Percentiles rank a stretch among this genome's conserved stretches.
Conservation (phyloP, 2,888 invertebrate species). For the Chloroclystis v-ata region DNA sequence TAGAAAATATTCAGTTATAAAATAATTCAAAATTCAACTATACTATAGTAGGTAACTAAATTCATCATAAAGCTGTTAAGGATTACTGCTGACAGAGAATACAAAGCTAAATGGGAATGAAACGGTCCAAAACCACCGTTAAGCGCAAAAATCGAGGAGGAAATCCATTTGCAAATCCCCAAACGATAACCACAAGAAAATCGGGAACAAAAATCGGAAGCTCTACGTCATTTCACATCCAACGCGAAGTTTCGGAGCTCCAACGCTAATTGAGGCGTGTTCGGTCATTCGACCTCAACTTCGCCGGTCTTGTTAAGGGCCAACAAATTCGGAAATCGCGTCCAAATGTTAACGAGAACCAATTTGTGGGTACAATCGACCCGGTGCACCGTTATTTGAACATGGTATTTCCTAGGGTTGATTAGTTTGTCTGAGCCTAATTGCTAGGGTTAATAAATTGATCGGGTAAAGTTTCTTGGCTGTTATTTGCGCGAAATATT, state of each 20-base stretch:
- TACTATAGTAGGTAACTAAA: no score
- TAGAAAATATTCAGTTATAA: no score
- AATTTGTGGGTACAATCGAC: slow-evolving; percentile 53
- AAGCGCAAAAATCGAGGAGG: background rate
- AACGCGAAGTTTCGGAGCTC: slow-evolving; percentile 39
- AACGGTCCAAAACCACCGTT: no score
- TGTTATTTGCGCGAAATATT: slow-evolving; percentile 10
- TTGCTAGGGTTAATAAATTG: slow-evolving; percentile 28
- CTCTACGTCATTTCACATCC: slow-evolving; percentile 27
- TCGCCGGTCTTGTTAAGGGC: slow-evolving; percentile 64
- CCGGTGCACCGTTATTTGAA: slow-evolving; percentile 36
- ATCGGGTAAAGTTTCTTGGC: slow-evolving; percentile 13
- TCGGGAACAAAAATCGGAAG: background rate
- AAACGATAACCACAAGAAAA: background rate
- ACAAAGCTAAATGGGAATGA: no score
- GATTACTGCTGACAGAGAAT: no score
- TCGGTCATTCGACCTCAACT: slow-evolving; percentile 64
- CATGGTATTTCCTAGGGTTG: slow-evolving; percentile 55
- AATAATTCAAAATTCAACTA: no score
- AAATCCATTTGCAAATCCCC: background rate
- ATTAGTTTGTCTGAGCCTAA: slow-evolving; percentile 48
- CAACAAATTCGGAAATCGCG: slow-evolving; percentile 69
- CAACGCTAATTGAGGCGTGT: slow-evolving; percentile 68
- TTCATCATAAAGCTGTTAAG: no score
- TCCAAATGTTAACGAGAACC: slow-evolving; percentile 72